Evolutionary conservation across 2,797 vertebrate species (phyloP).

Genomic region (Columba guinea): DNA sequence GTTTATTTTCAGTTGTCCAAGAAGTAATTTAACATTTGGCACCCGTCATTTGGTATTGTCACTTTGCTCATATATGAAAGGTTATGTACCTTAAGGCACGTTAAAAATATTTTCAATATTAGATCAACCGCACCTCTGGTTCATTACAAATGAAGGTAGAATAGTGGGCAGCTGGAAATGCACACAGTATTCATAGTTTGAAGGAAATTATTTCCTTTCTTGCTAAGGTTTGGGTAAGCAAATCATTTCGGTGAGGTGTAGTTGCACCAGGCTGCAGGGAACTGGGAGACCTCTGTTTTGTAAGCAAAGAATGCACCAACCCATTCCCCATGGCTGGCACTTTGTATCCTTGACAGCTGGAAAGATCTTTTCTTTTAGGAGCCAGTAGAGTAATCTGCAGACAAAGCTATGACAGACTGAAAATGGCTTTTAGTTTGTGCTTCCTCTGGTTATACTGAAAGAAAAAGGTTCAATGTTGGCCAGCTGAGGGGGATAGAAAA

Average conservation of each 20-base stretch:
- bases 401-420: slow-evolving; percentile 1
- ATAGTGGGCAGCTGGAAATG: neutral
- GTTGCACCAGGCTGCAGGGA: neutral
- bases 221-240: neutral
- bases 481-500: neutral
- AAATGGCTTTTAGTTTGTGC: slow-evolving; percentile 25
- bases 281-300: neutral
- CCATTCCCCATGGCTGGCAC: neutral
- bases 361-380: neutral
- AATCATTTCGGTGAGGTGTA: neutral
- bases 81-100: neutral
- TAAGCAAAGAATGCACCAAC: neutral
- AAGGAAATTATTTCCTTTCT: neutral
- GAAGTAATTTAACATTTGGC: neutral
- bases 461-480: neutral
- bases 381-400: slow-evolving; percentile 13
- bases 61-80: neutral
- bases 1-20: neutral
- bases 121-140: neutral
- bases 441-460: slow-evolving; percentile 21
- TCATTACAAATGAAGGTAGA: neutral
- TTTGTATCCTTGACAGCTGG: slow-evolving; percentile 31
- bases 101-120: neutral
- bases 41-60: neutral
- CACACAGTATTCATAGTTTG: neutral